Conservation (phyloP, 2,113 vertebrate genomes). For the Petaurus breviceps region DNA sequence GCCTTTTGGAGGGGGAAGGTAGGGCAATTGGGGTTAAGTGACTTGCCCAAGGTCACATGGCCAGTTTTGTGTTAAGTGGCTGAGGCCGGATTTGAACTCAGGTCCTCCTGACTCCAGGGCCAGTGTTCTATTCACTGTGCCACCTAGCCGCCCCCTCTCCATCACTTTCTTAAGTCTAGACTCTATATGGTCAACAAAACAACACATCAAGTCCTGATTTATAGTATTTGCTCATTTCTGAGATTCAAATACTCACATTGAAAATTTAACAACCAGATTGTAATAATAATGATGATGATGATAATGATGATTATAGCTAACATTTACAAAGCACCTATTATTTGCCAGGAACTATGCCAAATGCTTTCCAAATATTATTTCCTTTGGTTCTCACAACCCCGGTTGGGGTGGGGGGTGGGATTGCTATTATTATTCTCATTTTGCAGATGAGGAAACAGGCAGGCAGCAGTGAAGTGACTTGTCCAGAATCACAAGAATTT, state of each 20-base stretch:
- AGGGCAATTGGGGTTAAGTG: too few relatives aligned
- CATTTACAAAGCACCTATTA: neutral
- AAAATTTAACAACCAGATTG: neutral
- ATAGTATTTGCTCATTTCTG: neutral
- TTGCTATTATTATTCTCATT: neutral
- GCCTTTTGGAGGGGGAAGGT: too few relatives aligned
- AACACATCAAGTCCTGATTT: neutral
- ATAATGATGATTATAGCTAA: neutral
- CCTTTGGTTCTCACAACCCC: neutral
- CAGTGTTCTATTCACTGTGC: too few relatives aligned
- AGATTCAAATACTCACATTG: neutral
- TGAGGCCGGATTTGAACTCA: too few relatives aligned
- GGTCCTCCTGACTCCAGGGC: too few relatives aligned
- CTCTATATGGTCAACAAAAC: neutral
- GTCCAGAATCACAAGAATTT: neutral
- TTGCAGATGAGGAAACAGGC: neutral
- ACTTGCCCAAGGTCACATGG: too few relatives aligned
- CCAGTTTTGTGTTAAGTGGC: too few relatives aligned
- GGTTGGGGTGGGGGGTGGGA: neutral
- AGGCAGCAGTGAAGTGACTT: neutral
- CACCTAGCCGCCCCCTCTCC: neutral
- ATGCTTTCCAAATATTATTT: neutral
- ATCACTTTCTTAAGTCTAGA: neutral
- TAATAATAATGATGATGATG: neutral
- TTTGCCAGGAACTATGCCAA: neutral